Evolutionary conservation across 2,888 invertebrate genomes (phyloP).

Genomic region (Eucera pruinosa): DNA sequence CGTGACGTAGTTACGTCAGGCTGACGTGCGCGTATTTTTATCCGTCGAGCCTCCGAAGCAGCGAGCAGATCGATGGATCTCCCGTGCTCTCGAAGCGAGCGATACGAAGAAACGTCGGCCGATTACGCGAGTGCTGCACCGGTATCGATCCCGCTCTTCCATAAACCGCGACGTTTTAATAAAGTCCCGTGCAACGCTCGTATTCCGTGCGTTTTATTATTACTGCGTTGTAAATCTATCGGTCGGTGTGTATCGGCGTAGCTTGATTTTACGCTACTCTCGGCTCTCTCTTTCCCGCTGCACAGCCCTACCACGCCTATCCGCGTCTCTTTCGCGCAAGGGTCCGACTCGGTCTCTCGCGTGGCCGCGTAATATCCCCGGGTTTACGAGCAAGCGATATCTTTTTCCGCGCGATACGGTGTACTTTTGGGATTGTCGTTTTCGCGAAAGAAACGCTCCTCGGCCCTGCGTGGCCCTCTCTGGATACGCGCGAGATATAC

Average conservation of each 20-base stretch:
- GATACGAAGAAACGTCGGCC: background rate
- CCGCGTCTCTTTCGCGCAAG: conserved; percentile 4
- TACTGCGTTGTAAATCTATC: conserved; percentile 57
- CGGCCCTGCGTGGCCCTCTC: conserved; percentile 18
- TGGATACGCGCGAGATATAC: conserved; percentile 45
- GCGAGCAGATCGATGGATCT: background rate
- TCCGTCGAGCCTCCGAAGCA: background rate
- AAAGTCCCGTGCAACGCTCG: conserved; percentile 42
- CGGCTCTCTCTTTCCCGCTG: background rate
- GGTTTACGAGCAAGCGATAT: conserved; percentile 64
- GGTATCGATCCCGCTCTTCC: conserved; percentile 47
- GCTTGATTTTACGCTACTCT: conserved; percentile 40
- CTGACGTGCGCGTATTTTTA: conserved; percentile 51
- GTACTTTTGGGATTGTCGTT: conserved; percentile 63
- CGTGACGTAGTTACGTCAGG: conserved; percentile 29
- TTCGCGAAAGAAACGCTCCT: conserved; percentile 50
- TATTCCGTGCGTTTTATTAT: conserved; percentile 54
- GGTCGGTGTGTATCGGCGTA: conserved; percentile 34
- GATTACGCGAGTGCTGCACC: background rate
- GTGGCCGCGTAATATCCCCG: conserved; percentile 51
- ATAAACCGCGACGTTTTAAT: conserved; percentile 55
- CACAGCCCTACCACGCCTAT: background rate
- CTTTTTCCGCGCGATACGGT: conserved; percentile 52
- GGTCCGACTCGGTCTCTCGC: background rate
- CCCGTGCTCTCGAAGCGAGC: background rate